Conservation (phyloP, 1,140 invertebrate species). For the Odontomachus brunneus region DNA sequence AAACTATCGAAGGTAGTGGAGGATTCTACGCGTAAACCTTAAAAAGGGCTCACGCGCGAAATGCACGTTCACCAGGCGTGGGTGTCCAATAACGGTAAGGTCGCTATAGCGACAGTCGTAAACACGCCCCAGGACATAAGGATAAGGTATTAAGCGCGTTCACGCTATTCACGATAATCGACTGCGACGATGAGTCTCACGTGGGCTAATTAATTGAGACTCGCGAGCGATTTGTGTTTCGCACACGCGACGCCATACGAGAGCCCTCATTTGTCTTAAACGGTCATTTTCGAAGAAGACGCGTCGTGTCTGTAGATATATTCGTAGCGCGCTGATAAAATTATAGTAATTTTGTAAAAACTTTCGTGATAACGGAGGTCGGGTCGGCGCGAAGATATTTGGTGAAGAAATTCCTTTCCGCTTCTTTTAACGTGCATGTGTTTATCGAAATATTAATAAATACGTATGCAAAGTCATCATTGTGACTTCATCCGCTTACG, state of each 20-base stretch:
- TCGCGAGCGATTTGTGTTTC: not conserved
- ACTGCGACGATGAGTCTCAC: slow-evolving; percentile 4
- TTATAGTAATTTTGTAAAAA: too few species aligned
- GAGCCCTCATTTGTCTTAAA: not conserved
- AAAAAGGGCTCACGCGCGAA: not conserved
- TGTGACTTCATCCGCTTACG: not conserved
- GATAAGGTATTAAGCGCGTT: slow-evolving; percentile 17
- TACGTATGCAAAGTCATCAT: too few species aligned
- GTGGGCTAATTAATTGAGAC: slow-evolving; percentile 35
- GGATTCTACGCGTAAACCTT: not conserved
- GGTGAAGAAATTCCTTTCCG: too few species aligned
- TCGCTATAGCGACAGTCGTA: slow-evolving; percentile 38
- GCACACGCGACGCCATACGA: not conserved
- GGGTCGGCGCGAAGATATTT: too few species aligned
- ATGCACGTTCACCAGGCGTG: not conserved
- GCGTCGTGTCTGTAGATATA: not conserved
- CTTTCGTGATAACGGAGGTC: too few species aligned
- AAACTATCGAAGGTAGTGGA: not conserved
- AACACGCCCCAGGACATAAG: slow-evolving; percentile 22
- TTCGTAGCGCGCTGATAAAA: not conserved
- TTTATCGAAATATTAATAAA: too few species aligned
- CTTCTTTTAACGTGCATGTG: too few species aligned
- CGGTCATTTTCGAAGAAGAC: not conserved
- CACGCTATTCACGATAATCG: slow-evolving; percentile 17
- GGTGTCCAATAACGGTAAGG: slow-evolving; percentile 25